Conservation (phyloP, 2,888 invertebrate genomes). For the Anarsia innoxiella region DNA sequence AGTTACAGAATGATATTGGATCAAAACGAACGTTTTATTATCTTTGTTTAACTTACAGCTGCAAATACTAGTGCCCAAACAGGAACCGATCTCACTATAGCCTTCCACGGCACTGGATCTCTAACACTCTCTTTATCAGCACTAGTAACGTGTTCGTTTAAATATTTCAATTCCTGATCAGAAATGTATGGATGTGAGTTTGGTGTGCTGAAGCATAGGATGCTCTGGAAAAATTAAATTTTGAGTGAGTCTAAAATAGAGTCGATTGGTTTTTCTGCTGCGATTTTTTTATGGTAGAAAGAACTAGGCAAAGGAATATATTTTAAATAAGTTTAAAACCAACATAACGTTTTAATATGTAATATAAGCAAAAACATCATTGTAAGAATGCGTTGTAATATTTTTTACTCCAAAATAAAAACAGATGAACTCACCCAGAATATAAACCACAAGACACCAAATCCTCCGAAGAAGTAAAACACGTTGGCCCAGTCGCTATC, state of each 20-base stretch:
- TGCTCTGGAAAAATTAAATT: conserved; percentile 43
- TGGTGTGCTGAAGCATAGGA: conserved; percentile 71
- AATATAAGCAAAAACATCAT: too few relatives aligned
- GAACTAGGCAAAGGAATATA: too few relatives aligned
- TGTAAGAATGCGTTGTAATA: too few relatives aligned
- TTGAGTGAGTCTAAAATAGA: too few relatives aligned
- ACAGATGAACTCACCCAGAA: conserved; percentile 70
- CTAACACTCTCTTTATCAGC: conserved; percentile 69
- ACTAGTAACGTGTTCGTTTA: conserved; percentile 75
- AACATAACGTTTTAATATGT: too few relatives aligned
- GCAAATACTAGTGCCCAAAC: conserved; percentile 83
- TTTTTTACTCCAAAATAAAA: too few relatives aligned
- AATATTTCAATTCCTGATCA: conserved; percentile 67
- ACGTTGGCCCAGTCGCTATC: conserved; percentile 74
- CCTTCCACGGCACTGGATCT: conserved; percentile 81
- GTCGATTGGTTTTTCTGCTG: neutral
- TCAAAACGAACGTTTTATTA: too few relatives aligned
- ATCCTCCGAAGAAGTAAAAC: conserved; percentile 76
- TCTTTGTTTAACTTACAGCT: conserved; percentile 71
- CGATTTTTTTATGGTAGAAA: neutral
- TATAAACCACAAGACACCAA: conserved; percentile 75
- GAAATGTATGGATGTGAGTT: conserved; percentile 74
- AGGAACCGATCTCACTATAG: conserved; percentile 81
- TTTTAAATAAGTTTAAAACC: too few relatives aligned
- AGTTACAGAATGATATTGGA: neutral